Evolutionary conservation across 1,140 invertebrate species (phyloP).

Genomic region (Drosophila funebris): DNA sequence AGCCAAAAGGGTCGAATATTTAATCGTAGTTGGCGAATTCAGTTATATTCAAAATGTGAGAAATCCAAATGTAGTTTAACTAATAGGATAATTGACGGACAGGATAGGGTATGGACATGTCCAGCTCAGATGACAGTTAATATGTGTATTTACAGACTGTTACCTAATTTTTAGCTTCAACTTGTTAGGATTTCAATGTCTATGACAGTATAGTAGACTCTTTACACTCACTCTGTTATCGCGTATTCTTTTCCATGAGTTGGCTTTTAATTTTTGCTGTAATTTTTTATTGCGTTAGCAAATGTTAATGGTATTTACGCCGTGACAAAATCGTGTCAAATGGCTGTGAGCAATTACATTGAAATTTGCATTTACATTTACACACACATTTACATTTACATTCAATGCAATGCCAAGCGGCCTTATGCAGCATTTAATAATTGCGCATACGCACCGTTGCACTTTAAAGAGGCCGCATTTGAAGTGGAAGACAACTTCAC

Average conservation of each 20-base stretch:
- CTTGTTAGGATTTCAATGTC: background rate
- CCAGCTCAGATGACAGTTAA: background rate
- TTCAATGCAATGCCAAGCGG: conserved; percentile 42
- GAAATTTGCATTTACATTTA: conserved; percentile 53
- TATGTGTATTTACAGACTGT: background rate
- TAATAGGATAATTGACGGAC: background rate
- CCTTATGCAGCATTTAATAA: conserved; percentile 77
- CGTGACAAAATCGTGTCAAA: conserved; percentile 52
- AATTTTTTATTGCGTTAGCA: conserved; percentile 36
- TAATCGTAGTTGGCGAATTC: conserved; percentile 16
- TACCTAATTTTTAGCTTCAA: background rate
- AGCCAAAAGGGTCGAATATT: conserved; percentile 29
- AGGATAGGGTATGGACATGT: background rate
- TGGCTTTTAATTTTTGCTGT: conserved; percentile 33
- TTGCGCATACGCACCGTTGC: conserved; percentile 76
- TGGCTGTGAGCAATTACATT: conserved; percentile 66
- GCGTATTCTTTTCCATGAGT: conserved; percentile 4
- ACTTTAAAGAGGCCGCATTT: conserved; percentile 61
- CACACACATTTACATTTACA: conserved; percentile 16
- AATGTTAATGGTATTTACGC: conserved; percentile 53
- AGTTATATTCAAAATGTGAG: conserved; percentile 1
- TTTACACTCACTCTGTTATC: background rate
- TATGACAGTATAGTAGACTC: background rate
- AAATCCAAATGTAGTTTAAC: background rate
- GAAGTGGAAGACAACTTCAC: conserved; percentile 63